Conservation (phyloP, 2,113 vertebrate genomes). For the Miniopterus natalensis region DNA sequence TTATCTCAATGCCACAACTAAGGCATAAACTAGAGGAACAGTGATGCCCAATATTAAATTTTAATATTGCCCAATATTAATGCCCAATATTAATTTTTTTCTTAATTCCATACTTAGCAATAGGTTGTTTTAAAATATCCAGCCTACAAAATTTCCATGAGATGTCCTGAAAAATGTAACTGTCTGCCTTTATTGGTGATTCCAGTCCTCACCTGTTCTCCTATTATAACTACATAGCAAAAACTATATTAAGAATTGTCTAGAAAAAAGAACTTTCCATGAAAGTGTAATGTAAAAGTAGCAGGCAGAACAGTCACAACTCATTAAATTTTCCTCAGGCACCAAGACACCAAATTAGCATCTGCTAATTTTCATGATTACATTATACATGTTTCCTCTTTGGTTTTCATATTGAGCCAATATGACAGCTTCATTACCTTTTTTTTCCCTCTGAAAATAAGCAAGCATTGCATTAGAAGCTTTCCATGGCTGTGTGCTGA, state of each 20-base stretch:
- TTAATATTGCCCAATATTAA: background rate
- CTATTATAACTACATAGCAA: background rate
- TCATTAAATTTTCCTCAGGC: slow-evolving; percentile 24
- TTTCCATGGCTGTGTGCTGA: background rate
- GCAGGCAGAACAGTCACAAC: background rate
- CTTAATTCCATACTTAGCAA: slow-evolving; percentile 1
- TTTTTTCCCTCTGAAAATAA: slow-evolving; percentile 19
- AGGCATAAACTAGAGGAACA: background rate
- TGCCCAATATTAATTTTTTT: background rate
- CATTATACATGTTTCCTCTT: background rate
- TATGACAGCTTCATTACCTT: background rate
- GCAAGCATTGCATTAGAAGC: background rate
- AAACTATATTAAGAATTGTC: slow-evolving; percentile 21
- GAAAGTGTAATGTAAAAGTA: background rate
- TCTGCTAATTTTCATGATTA: background rate
- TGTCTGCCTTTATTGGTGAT: background rate
- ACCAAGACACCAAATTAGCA: background rate
- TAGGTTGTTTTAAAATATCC: slow-evolving; percentile 29
- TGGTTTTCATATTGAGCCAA: background rate
- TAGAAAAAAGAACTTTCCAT: slow-evolving; percentile 7
- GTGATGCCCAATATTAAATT: background rate
- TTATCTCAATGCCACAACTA: background rate
- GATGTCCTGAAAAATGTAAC: background rate
- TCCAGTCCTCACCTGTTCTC: slow-evolving; percentile 2
- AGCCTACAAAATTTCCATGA: background rate